Conservation (phyloP, 1,140 invertebrate species). For the Brachionus sp. region DNA sequence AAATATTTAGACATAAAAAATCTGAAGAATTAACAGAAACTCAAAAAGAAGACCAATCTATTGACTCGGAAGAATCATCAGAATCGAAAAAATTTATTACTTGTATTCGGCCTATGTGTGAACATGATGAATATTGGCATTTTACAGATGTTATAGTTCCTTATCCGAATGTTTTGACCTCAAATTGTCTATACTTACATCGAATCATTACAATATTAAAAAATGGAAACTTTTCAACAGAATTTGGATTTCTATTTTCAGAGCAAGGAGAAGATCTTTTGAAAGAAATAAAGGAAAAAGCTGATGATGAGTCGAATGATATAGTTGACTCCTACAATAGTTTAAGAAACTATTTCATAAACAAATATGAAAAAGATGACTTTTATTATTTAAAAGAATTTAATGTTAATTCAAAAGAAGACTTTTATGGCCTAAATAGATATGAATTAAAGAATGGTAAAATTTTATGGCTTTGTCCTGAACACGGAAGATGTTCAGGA, state of each 20-base stretch:
- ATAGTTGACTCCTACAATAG: neutral
- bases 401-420: neutral
- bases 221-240: neutral
- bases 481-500: conserved; percentile 47
- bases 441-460: conserved; percentile 56
- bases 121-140: conserved; percentile 51
- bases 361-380: neutral
- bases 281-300: conserved; percentile 5
- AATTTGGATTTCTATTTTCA: neutral
- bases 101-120: conserved; percentile 51
- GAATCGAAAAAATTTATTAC: neutral
- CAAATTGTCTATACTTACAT: neutral
- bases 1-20: neutral
- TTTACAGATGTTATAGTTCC: neutral
- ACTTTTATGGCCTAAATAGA: neutral
- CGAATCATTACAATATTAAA: conserved; percentile 33
- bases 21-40: neutral
- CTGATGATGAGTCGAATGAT: neutral
- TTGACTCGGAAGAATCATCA: neutral
- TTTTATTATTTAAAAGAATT: neutral
- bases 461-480: conserved; percentile 54
- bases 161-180: neutral
- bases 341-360: neutral
- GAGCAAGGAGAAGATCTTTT: neutral
- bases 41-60: neutral